Percentiles rank a stretch among this genome's conserved stretches.
These are phyloP conservation scores for Amblyornis subalaris DNA, from an alignment of 2,113 vertebrate species.

Conservation along the genomic window DNA sequence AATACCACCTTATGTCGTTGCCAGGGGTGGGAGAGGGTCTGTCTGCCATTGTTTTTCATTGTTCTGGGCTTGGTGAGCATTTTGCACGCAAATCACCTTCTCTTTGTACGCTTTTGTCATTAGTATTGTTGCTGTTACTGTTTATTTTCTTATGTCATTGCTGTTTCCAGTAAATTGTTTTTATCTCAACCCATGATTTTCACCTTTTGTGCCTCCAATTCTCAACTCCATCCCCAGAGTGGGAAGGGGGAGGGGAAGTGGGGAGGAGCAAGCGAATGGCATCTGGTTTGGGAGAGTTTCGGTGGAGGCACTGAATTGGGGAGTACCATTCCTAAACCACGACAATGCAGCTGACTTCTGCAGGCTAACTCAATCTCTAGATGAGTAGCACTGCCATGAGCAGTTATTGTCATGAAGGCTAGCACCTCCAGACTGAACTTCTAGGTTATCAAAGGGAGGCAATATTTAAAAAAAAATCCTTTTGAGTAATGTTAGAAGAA, in stretches of 20 bases:
- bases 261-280: background rate
- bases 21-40: background rate
- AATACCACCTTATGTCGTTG: background rate
- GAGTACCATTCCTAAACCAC: background rate
- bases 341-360: background rate
- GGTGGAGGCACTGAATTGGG: background rate
- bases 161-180: background rate
- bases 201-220: background rate
- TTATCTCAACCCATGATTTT: background rate
- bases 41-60: background rate
- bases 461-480: background rate
- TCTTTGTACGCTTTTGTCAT: background rate
- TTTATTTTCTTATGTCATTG: background rate
- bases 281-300: background rate
- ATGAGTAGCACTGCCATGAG: background rate
- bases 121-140: background rate
- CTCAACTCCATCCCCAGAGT: background rate
- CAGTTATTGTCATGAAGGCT: background rate
- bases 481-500: background rate
- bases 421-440: background rate
- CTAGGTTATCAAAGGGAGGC: background rate
- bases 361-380: background rate
- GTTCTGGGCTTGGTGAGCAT: background rate
- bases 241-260: background rate
- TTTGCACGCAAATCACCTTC: background rate